Evolutionary conservation across 2,888 invertebrate species (phyloP).

Genomic region (Drosophila monieri): DNA sequence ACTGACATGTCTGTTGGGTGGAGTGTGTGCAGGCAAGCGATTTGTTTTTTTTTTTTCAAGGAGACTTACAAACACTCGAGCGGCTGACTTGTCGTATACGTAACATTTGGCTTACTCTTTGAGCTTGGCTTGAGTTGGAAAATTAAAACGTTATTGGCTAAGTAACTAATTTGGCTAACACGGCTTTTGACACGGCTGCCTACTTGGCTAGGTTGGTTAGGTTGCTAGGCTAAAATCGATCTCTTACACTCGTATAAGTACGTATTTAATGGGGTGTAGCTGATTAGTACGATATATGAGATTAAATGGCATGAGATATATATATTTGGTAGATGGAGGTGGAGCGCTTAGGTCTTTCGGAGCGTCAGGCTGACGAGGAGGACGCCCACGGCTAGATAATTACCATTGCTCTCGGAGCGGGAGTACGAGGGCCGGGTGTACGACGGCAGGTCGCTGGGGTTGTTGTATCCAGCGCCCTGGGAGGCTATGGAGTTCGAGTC

Average conservation of each 20-base stretch:
- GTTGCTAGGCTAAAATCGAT: slow-evolving; percentile 16
- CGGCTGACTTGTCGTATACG: slow-evolving; percentile 71
- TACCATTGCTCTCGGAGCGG: slow-evolving; percentile 83
- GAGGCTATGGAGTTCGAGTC: slow-evolving; percentile 79
- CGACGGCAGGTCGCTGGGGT: slow-evolving; percentile 79
- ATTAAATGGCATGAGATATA: slow-evolving; percentile 37
- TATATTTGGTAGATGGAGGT: slow-evolving; percentile 6
- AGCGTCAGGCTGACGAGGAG: slow-evolving; percentile 81
- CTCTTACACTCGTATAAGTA: slow-evolving; percentile 40
- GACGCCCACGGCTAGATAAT: slow-evolving; percentile 82
- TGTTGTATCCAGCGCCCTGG: slow-evolving; percentile 73
- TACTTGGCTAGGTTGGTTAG: slow-evolving; percentile 56
- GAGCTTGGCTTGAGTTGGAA: slow-evolving; percentile 57
- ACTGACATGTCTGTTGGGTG: slow-evolving; percentile 41
- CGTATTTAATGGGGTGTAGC: slow-evolving; percentile 30
- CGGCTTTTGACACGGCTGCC: slow-evolving; percentile 54
- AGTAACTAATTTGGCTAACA: slow-evolving; percentile 56
- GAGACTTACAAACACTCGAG: slow-evolving; percentile 63
- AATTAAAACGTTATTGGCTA: slow-evolving; percentile 48
- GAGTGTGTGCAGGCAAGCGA: slow-evolving; percentile 71
- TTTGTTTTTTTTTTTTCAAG: slow-evolving; percentile 17
- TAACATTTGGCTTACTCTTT: slow-evolving; percentile 73
- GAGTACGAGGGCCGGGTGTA: slow-evolving; percentile 82
- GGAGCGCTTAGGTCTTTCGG: slow-evolving; percentile 62
- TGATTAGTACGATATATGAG: slow-evolving; percentile 54